phyloP scores from a whole-genome alignment of 2,113 vertebrate genomes.

The Neoarius graeffei region DNA sequence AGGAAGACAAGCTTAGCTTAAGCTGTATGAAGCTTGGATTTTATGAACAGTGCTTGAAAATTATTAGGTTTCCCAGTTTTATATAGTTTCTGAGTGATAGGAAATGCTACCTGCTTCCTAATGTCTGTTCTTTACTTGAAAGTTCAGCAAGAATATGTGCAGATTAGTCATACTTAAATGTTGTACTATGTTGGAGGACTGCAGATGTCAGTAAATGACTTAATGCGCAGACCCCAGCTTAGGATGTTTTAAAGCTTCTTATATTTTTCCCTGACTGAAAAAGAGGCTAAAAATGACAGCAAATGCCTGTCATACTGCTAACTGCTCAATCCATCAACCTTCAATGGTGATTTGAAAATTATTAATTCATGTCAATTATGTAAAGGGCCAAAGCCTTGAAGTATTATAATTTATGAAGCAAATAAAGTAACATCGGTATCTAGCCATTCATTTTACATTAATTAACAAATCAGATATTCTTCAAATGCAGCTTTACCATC shows the following conservation, averaged over 20 bases:
- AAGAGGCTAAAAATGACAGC: slow-evolving; percentile 21
- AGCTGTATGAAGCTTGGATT: slow-evolving; percentile 51
- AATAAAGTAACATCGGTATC: no score
- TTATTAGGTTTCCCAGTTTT: slow-evolving; percentile 1
- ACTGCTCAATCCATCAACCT: no score
- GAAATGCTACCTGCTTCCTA: slow-evolving; percentile 23
- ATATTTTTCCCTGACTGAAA: slow-evolving; percentile 1
- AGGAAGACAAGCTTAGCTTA: slow-evolving; percentile 55
- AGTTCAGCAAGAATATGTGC: neutral
- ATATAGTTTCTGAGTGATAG: slow-evolving; percentile 5
- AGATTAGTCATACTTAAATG: slow-evolving; percentile 29
- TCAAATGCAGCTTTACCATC: no score
- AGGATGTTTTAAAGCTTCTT: neutral
- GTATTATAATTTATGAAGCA: no score
- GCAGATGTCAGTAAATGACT: slow-evolving; percentile 27
- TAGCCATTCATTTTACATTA: no score
- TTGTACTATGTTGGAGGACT: slow-evolving; percentile 18
- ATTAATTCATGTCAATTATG: no score
- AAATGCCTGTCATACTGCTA: slow-evolving; percentile 5
- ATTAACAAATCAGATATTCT: no score
- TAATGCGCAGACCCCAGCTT: neutral
- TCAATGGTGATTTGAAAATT: no score
- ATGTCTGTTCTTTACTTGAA: slow-evolving; percentile 1
- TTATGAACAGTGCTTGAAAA: slow-evolving; percentile 28
- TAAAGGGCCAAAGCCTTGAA: no score